Conservation (phyloP, 1,140 invertebrate species). For the Gonatopus flavifemur region DNA sequence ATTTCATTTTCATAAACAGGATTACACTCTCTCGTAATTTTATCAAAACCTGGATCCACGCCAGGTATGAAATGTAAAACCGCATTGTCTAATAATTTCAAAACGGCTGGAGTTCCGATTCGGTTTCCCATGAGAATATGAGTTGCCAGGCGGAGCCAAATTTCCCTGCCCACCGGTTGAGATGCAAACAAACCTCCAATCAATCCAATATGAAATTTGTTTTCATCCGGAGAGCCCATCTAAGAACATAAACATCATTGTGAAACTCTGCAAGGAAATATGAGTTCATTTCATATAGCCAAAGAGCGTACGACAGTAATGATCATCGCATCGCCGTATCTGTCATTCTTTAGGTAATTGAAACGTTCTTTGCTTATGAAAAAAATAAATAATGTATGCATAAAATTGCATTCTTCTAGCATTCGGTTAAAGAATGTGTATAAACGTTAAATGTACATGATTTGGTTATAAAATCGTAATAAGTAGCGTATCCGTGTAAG, state of each 20-base stretch:
- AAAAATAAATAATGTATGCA: too few species aligned
- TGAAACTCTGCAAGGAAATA: too few species aligned
- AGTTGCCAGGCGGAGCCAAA: constrained; percentile 77
- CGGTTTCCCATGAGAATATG: constrained; percentile 76
- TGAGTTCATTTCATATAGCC: too few species aligned
- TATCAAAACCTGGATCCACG: constrained; percentile 62
- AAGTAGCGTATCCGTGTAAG: too few species aligned
- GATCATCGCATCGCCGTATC: too few species aligned
- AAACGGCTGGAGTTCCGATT: constrained; percentile 66
- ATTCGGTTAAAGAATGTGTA: too few species aligned
- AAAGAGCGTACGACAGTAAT: too few species aligned
- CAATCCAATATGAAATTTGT: constrained; percentile 78
- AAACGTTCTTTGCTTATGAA: too few species aligned
- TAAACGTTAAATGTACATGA: too few species aligned
- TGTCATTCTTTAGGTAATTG: too few species aligned
- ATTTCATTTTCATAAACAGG: constrained; percentile 58
- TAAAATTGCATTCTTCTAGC: too few species aligned
- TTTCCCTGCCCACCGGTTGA: constrained; percentile 81
- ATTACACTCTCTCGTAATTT: constrained; percentile 55
- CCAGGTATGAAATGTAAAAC: constrained; percentile 82
- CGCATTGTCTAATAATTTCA: constrained; percentile 67
- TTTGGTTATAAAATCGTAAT: too few species aligned
- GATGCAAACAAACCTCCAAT: constrained; percentile 83
- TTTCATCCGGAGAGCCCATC: constrained; percentile 73
- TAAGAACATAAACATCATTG: constrained; percentile 45